Conservation (phyloP, 1,140 invertebrate species). For the Conus betulinus region DNA sequence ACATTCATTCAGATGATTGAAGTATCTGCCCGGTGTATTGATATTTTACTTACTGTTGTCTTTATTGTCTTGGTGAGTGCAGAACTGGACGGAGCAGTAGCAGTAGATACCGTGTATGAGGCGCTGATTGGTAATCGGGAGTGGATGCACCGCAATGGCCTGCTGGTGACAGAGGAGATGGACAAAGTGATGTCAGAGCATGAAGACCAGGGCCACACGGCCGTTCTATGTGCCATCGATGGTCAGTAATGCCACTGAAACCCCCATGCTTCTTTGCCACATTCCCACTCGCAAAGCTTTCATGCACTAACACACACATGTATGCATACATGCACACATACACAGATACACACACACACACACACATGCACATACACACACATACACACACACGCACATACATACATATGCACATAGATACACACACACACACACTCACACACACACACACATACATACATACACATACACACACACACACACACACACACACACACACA, state of each 20-base stretch:
- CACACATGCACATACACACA: no score
- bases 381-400: no score
- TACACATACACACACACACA: no score
- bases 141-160: constrained; percentile 95
- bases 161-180: constrained; percentile 85
- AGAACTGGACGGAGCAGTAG: constrained; percentile 55
- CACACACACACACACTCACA: no score
- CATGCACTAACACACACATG: neutral
- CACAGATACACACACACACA: no score
- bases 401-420: no score
- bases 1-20: no score
- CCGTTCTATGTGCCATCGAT: constrained; percentile 79
- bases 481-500: no score
- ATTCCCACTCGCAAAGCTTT: neutral
- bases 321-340: neutral
- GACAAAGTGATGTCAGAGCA: constrained; percentile 87
- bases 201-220: constrained; percentile 92
- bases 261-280: neutral
- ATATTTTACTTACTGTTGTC: no score
- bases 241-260: constrained; percentile 37
- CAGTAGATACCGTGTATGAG: constrained; percentile 69
- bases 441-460: no score
- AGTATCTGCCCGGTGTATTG: no score
- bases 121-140: constrained; percentile 96
- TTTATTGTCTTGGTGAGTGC: neutral